Conservation (phyloP, 2,888 invertebrate species). For the Ditula angustiorana region DNA sequence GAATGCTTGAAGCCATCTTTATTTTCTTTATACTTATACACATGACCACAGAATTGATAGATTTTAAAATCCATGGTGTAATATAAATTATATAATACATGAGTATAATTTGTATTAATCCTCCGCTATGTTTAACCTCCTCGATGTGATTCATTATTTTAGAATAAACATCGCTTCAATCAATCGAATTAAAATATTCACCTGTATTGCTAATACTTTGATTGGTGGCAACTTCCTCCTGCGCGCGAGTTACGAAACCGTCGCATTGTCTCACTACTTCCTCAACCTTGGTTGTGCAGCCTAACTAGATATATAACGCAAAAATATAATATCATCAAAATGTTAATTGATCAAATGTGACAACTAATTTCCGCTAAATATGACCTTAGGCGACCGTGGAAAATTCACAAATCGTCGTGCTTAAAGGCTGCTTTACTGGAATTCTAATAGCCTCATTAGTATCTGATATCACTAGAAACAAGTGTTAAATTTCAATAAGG, state of each 20-base stretch:
- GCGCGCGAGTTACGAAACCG: conserved; percentile 60
- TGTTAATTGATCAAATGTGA: conserved; percentile 22
- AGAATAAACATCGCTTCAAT: background rate
- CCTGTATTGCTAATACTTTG: conserved; percentile 52
- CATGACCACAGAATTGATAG: too few relatives aligned
- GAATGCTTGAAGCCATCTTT: too few relatives aligned
- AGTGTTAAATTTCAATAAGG: background rate
- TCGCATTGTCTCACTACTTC: conserved; percentile 69
- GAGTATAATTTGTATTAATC: too few relatives aligned
- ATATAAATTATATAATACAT: too few relatives aligned
- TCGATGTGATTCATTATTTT: background rate
- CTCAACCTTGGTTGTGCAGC: conserved; percentile 62
- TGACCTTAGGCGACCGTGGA: conserved; percentile 35
- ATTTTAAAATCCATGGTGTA: background rate
- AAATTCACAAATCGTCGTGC: conserved; percentile 31
- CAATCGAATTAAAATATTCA: conserved; percentile 44
- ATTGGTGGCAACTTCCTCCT: conserved; percentile 72
- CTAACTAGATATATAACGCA: conserved; percentile 23
- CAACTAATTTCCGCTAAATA: conserved; percentile 25
- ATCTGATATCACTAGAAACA: background rate
- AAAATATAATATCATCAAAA: conserved; percentile 36
- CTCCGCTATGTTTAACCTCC: background rate
- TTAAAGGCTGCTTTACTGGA: conserved; percentile 20
- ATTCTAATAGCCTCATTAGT: conserved; percentile 33
- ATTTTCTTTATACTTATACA: too few relatives aligned